Percentiles rank a stretch among this genome's conserved stretches.
These are phyloP conservation scores for Neoniphon sammara DNA, from an alignment of 2,797 vertebrate genomes.

Conservation along the genomic window DNA sequence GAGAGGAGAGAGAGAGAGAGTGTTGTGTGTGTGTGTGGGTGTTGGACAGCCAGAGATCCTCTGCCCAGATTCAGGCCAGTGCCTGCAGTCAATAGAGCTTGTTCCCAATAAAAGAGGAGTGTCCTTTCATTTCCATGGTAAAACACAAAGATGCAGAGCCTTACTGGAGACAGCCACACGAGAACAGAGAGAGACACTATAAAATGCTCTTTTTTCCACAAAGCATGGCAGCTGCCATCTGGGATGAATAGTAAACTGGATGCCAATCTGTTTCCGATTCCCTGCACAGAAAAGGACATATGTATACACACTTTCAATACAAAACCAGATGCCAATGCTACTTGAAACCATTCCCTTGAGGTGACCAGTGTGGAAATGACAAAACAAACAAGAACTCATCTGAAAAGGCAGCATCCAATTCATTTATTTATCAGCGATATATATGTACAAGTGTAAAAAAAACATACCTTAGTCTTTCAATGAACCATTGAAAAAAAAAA, in stretches of 20 bases:
- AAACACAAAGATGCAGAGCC: constrained; percentile 6
- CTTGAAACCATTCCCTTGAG: neutral
- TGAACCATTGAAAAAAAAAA: constrained; percentile 32
- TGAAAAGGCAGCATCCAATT: constrained; percentile 70
- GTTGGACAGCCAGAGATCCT: constrained; percentile 13
- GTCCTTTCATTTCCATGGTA: constrained; percentile 16
- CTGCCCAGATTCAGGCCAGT: constrained; percentile 22
- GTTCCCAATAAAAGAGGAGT: constrained; percentile 14
- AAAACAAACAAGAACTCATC: neutral
- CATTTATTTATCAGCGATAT: constrained; percentile 73
- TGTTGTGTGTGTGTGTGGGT: constrained; percentile 5
- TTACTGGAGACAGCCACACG: neutral
- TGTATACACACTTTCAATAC: neutral
- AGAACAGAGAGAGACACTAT: neutral
- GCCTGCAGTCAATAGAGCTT: constrained; percentile 31
- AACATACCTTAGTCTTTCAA: constrained; percentile 29
- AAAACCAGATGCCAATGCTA: neutral
- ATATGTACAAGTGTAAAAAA: constrained; percentile 74
- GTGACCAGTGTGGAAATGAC: neutral
- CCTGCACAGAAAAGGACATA: neutral
- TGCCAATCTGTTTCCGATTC: neutral
- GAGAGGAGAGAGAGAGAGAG: neutral
- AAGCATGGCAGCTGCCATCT: neutral
- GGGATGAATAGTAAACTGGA: neutral
- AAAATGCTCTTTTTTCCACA: neutral